Conservation (phyloP, 2,113 vertebrate genomes). For the Phasianus colchicus region DNA sequence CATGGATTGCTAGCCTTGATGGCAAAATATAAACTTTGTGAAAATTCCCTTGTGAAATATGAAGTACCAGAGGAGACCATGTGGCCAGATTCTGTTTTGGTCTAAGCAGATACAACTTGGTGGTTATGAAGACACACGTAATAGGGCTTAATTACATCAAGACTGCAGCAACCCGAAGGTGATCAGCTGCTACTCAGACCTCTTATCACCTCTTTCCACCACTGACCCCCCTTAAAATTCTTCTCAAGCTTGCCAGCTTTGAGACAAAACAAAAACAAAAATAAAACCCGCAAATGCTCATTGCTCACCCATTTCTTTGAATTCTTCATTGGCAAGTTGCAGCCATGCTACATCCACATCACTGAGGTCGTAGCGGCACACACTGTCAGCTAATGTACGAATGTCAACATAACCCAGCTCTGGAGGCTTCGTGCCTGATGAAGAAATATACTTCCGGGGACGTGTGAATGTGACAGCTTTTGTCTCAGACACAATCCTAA, state of each 20-base stretch:
- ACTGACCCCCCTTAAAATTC: neutral
- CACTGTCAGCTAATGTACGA: slow-evolving; percentile 86
- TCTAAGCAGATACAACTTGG: neutral
- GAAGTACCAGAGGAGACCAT: neutral
- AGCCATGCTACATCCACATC: slow-evolving; percentile 92
- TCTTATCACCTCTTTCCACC: neutral
- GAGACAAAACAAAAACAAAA: neutral
- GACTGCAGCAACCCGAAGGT: neutral
- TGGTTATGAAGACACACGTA: fast-evolving
- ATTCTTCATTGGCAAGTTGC: slow-evolving; percentile 88
- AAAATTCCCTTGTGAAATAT: neutral
- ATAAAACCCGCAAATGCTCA: fast-evolving
- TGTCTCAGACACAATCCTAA: slow-evolving; percentile 84
- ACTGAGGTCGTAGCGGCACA: slow-evolving; percentile 93
- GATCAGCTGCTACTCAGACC: neutral
- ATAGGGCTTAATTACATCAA: neutral
- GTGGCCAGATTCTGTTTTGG: neutral
- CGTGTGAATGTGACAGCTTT: slow-evolving; percentile 85
- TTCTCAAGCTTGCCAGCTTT: neutral
- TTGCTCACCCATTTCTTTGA: slow-evolving; percentile 91
- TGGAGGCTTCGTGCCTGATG: slow-evolving; percentile 82
- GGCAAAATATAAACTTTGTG: neutral
- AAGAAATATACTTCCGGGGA: slow-evolving; percentile 91
- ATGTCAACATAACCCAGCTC: slow-evolving; percentile 92
- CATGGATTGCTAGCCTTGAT: neutral